Conservation (phyloP, 2,113 vertebrate genomes). For the Etheostoma spectabile region DNA sequence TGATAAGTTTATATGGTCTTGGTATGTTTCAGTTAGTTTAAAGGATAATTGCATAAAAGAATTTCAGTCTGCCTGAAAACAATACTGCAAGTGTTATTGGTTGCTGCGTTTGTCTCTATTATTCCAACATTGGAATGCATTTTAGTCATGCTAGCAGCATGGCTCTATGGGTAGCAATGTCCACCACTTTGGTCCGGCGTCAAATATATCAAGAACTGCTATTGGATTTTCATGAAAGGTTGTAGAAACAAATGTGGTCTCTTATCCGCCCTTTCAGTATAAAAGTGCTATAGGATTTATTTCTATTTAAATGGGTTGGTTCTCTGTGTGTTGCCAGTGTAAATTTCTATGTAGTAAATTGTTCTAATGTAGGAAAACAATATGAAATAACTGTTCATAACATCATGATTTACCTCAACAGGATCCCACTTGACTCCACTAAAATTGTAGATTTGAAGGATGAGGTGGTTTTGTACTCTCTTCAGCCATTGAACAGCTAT, state of each 20-base stretch:
- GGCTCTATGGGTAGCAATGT: background rate
- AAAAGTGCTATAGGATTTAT: background rate
- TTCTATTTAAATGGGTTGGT: background rate
- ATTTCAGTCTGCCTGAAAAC: background rate
- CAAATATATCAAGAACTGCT: background rate
- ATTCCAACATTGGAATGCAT: too few species aligned
- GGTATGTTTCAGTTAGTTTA: too few species aligned
- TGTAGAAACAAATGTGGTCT: background rate
- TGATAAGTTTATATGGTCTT: background rate
- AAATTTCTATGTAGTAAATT: background rate
- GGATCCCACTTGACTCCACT: conserved; percentile 56
- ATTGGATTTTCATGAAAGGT: background rate
- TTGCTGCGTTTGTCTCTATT: too few species aligned
- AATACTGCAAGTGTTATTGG: background rate
- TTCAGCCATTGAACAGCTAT: conserved; percentile 94
- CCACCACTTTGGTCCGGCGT: background rate
- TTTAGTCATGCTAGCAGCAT: background rate
- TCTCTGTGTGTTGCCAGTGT: background rate
- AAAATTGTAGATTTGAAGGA: conserved; percentile 88
- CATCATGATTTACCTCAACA: conserved; percentile 54
- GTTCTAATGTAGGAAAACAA: background rate
- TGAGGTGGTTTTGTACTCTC: conserved; percentile 90
- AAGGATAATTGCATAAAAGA: background rate
- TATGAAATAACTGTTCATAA: background rate
- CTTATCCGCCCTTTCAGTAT: background rate